Evolutionary conservation across 2,113 vertebrate genomes (phyloP), one percentile per base, ranked within the genome.

Genomic region (Gnathonemus longibarbis): DNA sequence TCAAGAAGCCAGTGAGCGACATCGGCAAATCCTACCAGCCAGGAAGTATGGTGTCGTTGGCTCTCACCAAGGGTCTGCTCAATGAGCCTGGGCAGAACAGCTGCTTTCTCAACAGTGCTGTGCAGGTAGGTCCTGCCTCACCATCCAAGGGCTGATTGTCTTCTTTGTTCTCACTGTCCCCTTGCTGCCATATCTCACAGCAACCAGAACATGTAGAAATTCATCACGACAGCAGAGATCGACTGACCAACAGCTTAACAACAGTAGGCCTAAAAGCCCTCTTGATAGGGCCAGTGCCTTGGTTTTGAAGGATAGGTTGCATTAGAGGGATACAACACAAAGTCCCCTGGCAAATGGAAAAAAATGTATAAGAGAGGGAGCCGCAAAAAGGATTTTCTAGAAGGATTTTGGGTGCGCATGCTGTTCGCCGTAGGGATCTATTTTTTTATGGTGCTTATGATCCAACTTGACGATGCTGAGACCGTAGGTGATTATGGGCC

Each of bases 81-180:
- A 99, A 99, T 31, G 98, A 99, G 91, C 98, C 98, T 0, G 98
- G 98, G 19, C 98, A 99, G 93, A 99, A 99, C 93, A 99, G 97
- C 94, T 99, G 98, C 95, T 99, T 99, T 93, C 97, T 99, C n/a
- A 99, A 99, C 93, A 99, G 98, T 49, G 98, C 98, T 46, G 97
- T 99, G 90, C 98, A 99, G 98, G 98, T 99, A 92, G 97, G 83
- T 46, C 42, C 77, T 21, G 7, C 15, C 35, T 45, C 35, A 21
- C 10, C 19, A 17, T 83, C 31, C 77, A 45, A 45, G 39, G 0
- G 24, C 83, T 3, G 42, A 42, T n/a, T 21, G 42, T 84, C 83
- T 48, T 42, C 42, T 8, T 9, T 13, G 4, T 10, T 19, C 42
- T 84, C 39, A 8, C 17, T n/a, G 42, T 84, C 19, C 42, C 84